A percentile compares a stretch with the other conserved stretches of the same genome.
Conservation (phyloP, 2,888 invertebrate genomes). For the Amblyjoppa proteus region DNA sequence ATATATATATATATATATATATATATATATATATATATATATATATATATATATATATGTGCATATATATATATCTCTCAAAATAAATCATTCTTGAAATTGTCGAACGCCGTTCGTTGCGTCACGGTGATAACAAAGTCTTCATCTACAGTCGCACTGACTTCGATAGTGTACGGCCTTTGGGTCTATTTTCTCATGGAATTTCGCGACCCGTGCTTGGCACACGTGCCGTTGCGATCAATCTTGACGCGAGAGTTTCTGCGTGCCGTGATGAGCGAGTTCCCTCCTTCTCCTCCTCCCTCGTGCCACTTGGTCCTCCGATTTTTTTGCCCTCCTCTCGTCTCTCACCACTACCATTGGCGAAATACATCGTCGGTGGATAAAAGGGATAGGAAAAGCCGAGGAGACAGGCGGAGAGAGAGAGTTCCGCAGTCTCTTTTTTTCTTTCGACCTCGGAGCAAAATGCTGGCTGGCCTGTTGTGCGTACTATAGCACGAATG, state of each 20-base stretch:
- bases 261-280: slow-evolving; percentile 33
- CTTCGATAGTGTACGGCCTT: slow-evolving; percentile 22
- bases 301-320: slow-evolving; percentile 13
- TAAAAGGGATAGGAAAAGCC: slow-evolving; percentile 15
- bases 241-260: slow-evolving; percentile 44
- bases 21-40: neutral
- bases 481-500: slow-evolving; percentile 20
- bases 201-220: slow-evolving; percentile 18
- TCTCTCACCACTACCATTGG: neutral
- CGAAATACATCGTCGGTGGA: slow-evolving; percentile 34
- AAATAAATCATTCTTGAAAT: neutral
- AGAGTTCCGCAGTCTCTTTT: slow-evolving; percentile 47
- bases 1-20: neutral
- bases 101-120: neutral
- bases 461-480: slow-evolving; percentile 28
- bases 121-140: neutral
- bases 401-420: slow-evolving; percentile 11
- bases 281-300: neutral
- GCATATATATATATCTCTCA: neutral
- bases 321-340: slow-evolving; percentile 24
- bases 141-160: slow-evolving; percentile 12
- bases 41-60: neutral
- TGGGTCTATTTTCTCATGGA: slow-evolving; percentile 40
- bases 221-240: slow-evolving; percentile 39
- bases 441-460: slow-evolving; percentile 16